Conservation (phyloP, 2,113 vertebrate genomes). For the Martes martes region DNA sequence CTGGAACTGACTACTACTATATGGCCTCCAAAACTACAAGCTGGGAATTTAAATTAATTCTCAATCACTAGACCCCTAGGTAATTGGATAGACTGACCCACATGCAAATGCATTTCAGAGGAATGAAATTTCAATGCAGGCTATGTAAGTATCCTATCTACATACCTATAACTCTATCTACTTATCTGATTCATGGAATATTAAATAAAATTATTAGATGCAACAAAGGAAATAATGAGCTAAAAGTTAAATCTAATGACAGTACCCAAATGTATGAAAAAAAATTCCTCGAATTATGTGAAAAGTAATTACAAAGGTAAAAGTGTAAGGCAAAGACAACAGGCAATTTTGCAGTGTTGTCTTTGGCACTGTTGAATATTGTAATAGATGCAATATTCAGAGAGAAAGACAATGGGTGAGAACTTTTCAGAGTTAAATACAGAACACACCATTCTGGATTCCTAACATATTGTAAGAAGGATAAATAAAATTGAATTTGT, state of each 20-base stretch:
- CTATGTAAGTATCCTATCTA: neutral
- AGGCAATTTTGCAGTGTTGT: neutral
- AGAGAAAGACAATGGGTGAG: neutral
- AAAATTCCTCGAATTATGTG: neutral
- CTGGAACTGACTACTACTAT: neutral
- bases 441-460: neutral
- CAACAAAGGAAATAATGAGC: neutral
- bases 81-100: neutral
- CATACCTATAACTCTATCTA: neutral
- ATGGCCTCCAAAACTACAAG: neutral
- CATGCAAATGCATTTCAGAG: neutral
- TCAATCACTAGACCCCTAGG: neutral
- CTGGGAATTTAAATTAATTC: neutral
- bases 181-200: neutral
- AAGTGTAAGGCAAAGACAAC: neutral
- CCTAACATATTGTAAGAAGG: neutral
- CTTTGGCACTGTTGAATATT: neutral
- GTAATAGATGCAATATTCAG: neutral
- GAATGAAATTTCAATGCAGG: neutral
- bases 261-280: neutral
- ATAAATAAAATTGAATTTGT: neutral
- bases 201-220: neutral
- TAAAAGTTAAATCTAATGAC: conserved; percentile 1
- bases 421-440: neutral
- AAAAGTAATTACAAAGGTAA: neutral